A percentile compares a stretch with the other conserved stretches of the same genome.
Conservation (phyloP, 2,888 invertebrate genomes). For the Apamea sordens region DNA sequence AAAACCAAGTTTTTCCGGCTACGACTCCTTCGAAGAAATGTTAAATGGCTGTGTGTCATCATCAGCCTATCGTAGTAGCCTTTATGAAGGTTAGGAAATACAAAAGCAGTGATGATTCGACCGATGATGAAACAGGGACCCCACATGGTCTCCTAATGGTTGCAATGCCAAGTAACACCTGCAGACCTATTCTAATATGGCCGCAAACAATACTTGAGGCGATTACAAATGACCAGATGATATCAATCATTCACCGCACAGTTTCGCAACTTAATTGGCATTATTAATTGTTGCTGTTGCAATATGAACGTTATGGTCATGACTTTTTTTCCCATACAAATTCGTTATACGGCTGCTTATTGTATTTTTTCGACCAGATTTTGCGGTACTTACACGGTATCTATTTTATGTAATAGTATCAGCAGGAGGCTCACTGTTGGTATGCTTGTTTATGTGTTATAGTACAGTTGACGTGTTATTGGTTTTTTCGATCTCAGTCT, state of each 20-base stretch:
- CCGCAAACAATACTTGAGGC: constrained; percentile 57
- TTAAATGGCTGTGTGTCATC: constrained; percentile 24
- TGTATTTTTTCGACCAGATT: constrained; percentile 2
- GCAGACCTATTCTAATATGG: constrained; percentile 59
- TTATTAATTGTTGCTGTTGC: constrained; percentile 67
- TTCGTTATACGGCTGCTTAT: constrained; percentile 22
- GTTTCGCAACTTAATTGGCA: constrained; percentile 71
- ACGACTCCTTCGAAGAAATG: constrained; percentile 26
- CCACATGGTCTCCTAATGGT: constrained; percentile 51
- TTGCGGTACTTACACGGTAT: background rate
- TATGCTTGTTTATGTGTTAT: background rate
- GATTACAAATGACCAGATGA: constrained; percentile 64
- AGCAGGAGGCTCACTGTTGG: background rate
- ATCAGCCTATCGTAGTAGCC: background rate
- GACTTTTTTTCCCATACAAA: constrained; percentile 52
- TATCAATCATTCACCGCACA: constrained; percentile 65
- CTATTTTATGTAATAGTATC: background rate
- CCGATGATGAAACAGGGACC: constrained; percentile 58
- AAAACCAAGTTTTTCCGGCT: background rate
- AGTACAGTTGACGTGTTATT: background rate
- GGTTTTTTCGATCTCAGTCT: background rate
- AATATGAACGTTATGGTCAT: constrained; percentile 61
- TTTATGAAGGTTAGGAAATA: constrained; percentile 26
- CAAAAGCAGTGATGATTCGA: constrained; percentile 39
- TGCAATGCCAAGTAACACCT: constrained; percentile 60